phyloP scores from a whole-genome alignment of 2,888 invertebrate species.

The Syrphus vitripennis region DNA sequence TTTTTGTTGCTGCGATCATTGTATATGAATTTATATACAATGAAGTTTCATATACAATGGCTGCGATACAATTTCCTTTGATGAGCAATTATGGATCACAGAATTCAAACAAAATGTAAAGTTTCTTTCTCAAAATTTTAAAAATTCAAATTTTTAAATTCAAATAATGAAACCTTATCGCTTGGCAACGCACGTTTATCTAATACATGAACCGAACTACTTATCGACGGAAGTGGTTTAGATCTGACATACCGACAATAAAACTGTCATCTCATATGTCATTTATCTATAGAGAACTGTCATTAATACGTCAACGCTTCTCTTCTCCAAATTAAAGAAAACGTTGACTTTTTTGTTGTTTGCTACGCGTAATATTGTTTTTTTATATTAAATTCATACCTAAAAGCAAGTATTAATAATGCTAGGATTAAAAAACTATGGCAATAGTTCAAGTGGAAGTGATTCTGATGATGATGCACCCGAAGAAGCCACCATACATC shows the following conservation, averaged over 20 bases:
- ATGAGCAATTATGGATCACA: no score
- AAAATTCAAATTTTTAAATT: conserved; percentile 19
- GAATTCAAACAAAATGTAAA: no score
- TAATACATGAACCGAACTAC: neutral
- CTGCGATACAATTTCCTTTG: no score
- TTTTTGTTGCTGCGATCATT: no score
- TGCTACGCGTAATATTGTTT: conserved; percentile 25
- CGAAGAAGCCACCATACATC: conserved; percentile 83
- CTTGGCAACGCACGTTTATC: conserved; percentile 6
- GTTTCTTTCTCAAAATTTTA: no score
- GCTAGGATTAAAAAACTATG: conserved; percentile 89
- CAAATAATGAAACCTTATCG: neutral
- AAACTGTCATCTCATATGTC: neutral
- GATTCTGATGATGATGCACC: conserved; percentile 83
- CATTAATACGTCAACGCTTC: conserved; percentile 35
- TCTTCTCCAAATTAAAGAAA: neutral
- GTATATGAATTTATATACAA: no score
- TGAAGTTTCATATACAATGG: no score
- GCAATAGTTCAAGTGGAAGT: conserved; percentile 84
- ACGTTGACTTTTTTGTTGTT: conserved; percentile 13
- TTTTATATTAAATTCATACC: neutral
- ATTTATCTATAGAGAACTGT: neutral
- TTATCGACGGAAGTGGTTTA: neutral
- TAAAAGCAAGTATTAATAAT: conserved; percentile 80
- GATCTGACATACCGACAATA: neutral